Evolutionary conservation across 2,797 vertebrate genomes (phyloP).

Genomic region (Halcyon smyrnensis): DNA sequence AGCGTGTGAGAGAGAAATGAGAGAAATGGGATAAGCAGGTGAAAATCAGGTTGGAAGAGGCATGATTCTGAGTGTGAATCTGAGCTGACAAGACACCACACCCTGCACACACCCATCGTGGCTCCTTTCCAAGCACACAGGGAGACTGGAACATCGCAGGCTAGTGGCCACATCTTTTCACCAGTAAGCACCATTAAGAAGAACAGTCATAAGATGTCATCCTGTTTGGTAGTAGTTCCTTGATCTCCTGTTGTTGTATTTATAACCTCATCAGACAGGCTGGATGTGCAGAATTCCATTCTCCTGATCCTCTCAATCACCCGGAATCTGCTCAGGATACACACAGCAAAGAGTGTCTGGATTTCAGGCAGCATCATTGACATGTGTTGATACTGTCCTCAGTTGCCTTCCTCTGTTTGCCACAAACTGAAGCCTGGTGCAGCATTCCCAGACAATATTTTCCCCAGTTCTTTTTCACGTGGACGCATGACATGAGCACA

Average conservation of each 20-base stretch:
- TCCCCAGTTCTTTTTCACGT: neutral
- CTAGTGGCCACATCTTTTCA: neutral
- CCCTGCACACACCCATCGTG: rapidly evolving
- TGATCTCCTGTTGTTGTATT: neutral
- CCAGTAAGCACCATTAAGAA: neutral
- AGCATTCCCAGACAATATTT: neutral
- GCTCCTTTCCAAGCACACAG: neutral
- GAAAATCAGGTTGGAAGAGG: neutral
- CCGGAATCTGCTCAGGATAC: neutral
- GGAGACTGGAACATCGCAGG: neutral
- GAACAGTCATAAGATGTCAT: neutral
- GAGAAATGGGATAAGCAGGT: neutral
- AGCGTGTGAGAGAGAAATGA: neutral
- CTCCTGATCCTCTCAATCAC: neutral
- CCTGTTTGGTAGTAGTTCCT: neutral
- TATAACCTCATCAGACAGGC: neutral
- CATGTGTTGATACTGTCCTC: neutral
- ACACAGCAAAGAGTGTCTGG: neutral
- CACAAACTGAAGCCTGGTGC: neutral
- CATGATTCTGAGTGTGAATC: neutral
- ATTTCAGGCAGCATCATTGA: neutral
- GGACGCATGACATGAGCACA: neutral
- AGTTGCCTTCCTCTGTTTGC: neutral
- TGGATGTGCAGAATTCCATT: neutral
- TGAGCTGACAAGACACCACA: neutral